Evolutionary conservation across 2,888 invertebrate species (phyloP).

Genomic region (Byasa hedistus): DNA sequence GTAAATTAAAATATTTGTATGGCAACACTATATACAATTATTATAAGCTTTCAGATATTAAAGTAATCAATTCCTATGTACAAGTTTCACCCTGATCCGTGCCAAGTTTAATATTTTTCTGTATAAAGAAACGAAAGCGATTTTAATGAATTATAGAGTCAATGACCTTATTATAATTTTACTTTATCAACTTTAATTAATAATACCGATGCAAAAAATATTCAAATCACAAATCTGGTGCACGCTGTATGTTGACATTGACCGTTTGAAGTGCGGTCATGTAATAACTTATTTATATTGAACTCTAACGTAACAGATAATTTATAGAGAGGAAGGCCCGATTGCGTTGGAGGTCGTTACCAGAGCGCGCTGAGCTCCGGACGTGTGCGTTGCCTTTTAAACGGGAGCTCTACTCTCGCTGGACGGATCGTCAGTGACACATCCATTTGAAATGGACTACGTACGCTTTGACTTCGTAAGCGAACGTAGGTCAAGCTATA

Average conservation of each 20-base stretch:
- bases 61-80: not conserved
- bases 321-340: constrained; percentile 22
- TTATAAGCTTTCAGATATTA: no score
- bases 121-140: constrained; percentile 18
- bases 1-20: no score
- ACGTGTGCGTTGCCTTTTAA: not conserved
- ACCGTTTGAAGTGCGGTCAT: constrained; percentile 40
- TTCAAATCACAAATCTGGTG: constrained; percentile 48
- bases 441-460: constrained; percentile 19
- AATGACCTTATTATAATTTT: constrained; percentile 45
- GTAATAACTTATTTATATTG: constrained; percentile 29
- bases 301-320: constrained; percentile 16
- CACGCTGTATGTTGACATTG: constrained; percentile 49
- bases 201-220: constrained; percentile 45
- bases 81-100: not conserved
- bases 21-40: no score
- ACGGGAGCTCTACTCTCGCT: constrained; percentile 14
- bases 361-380: constrained; percentile 13
- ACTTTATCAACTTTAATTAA: constrained; percentile 47
- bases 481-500: constrained; percentile 23
- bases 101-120: not conserved
- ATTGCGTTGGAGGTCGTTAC: constrained; percentile 6
- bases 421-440: not conserved
- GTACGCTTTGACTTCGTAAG: constrained; percentile 19
- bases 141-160: constrained; percentile 33